Conservation (phyloP, 2,797 vertebrate genomes). For the Chloroceryle inda region DNA sequence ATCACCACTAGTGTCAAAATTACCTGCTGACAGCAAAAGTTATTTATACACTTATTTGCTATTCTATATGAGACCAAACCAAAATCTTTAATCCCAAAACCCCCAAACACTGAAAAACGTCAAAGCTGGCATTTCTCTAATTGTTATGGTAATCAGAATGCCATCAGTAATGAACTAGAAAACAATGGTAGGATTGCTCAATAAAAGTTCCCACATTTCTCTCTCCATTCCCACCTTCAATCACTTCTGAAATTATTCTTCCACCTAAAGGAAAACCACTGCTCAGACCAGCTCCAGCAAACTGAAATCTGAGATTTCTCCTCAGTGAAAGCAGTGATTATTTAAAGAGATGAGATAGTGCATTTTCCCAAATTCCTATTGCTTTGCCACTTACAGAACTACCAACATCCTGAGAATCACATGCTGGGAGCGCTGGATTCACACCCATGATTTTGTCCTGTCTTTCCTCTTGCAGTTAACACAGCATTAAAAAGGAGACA, state of each 20-base stretch:
- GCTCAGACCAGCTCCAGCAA: background rate
- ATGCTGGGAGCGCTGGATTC: background rate
- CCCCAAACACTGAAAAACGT: background rate
- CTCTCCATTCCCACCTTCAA: background rate
- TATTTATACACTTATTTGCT: conserved; percentile 43
- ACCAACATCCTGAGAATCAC: background rate
- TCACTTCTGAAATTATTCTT: background rate
- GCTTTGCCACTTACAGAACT: background rate
- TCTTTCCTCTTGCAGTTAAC: background rate
- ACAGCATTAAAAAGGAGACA: background rate
- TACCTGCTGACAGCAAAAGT: conserved; percentile 27
- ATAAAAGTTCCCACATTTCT: background rate
- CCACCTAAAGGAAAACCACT: background rate
- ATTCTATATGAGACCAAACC: background rate
- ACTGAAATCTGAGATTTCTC: background rate
- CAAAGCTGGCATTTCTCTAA: background rate
- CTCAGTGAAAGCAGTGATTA: background rate
- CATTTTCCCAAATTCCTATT: background rate
- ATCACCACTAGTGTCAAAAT: background rate
- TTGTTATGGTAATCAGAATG: background rate
- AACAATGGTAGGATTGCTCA: background rate
- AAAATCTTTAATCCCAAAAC: background rate
- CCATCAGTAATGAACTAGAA: background rate
- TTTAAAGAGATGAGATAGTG: background rate
- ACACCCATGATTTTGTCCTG: background rate